Percentiles rank a stretch among this genome's conserved stretches.
phyloP scores from a whole-genome alignment of 1,140 invertebrate genomes.

The Plectus sambesii region DNA sequence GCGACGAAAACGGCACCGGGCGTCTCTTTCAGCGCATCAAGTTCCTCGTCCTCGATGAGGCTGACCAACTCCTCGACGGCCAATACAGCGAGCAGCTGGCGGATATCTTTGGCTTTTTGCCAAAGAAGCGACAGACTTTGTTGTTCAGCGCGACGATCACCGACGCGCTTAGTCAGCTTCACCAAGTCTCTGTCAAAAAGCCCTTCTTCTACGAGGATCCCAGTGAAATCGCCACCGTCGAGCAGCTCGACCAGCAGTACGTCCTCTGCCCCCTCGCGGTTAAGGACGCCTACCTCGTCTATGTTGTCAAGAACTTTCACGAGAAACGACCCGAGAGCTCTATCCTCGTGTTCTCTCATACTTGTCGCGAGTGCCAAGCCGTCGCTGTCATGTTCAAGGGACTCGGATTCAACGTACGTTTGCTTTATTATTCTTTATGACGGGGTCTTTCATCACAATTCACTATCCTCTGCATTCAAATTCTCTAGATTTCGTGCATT shows the following conservation, averaged over 20 bases:
- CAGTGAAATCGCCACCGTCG: conserved; percentile 59
- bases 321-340: conserved; percentile 22
- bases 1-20: conserved; percentile 14
- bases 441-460: background rate
- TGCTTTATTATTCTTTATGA: background rate
- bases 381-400: conserved; percentile 38
- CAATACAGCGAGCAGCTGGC: conserved; percentile 62
- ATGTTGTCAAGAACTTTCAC: conserved; percentile 66
- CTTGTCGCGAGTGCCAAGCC: conserved; percentile 43
- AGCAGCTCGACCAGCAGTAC: conserved; percentile 74
- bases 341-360: conserved; percentile 39
- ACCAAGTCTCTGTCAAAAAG: conserved; percentile 41
- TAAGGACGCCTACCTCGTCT: conserved; percentile 81
- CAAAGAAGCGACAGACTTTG: conserved; percentile 71
- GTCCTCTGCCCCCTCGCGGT: conserved; percentile 75
- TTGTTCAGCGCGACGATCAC: conserved; percentile 47
- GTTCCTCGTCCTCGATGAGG: conserved; percentile 41
- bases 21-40: conserved; percentile 26
- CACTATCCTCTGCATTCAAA: conserved; percentile 12
- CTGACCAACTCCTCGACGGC: conserved; percentile 38
- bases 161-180: conserved; percentile 22
- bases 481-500: too few species aligned
- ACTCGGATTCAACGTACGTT: conserved; percentile 36
- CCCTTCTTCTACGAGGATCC: conserved; percentile 54
- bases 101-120: conserved; percentile 73